Percentiles rank a stretch among this genome's conserved stretches.
These are phyloP conservation scores for Cyprinus carpio DNA, from an alignment of 2,113 vertebrate species.

Conservation along the genomic window DNA sequence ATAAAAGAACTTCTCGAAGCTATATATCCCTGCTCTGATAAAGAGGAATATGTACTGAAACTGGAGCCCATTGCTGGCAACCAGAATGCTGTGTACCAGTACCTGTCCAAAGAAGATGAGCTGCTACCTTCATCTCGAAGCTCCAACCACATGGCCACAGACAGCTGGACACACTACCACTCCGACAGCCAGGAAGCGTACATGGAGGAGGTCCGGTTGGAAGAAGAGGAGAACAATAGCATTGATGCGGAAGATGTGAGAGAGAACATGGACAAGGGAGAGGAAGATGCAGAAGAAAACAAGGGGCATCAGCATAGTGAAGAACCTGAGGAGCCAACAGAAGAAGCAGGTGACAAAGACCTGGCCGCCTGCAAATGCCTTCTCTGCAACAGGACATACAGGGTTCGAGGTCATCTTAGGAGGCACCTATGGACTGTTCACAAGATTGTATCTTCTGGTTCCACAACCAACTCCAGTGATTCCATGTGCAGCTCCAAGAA, in stretches of 20 bases:
- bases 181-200: constrained; percentile 58
- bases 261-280: constrained; percentile 75
- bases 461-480: constrained; percentile 68
- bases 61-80: constrained; percentile 93
- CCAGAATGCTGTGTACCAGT: constrained; percentile 92
- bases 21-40: constrained; percentile 86
- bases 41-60: constrained; percentile 83
- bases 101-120: constrained; percentile 81
- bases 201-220: constrained; percentile 63
- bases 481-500: constrained; percentile 58
- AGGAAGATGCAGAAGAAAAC: constrained; percentile 26
- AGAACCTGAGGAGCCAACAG: constrained; percentile 52
- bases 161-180: constrained; percentile 55
- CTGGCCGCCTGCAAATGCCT: constrained; percentile 85
- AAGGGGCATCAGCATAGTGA: neutral
- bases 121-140: constrained; percentile 66
- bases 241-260: constrained; percentile 72
- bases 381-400: constrained; percentile 94
- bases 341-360: constrained; percentile 57
- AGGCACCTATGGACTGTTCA: constrained; percentile 94
- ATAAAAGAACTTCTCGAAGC: constrained; percentile 88
- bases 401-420: constrained; percentile 90
- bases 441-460: constrained; percentile 85
- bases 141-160: constrained; percentile 66
- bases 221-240: constrained; percentile 57